These are phyloP conservation scores for Melieria omissa DNA, from an alignment of 2,888 invertebrate genomes.

Conservation along the genomic window DNA sequence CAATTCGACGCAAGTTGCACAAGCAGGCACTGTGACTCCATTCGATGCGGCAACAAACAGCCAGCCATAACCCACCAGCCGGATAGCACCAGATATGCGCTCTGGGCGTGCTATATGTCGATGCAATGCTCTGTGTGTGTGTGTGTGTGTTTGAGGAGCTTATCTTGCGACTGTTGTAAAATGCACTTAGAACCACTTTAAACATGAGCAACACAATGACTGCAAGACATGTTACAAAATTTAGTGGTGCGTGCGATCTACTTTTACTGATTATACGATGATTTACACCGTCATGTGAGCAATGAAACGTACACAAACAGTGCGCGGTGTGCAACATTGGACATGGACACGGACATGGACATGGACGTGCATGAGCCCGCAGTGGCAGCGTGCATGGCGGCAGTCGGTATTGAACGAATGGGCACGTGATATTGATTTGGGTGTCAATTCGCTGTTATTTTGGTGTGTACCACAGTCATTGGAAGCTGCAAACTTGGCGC, in stretches of 20 bases:
- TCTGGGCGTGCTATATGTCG: background rate
- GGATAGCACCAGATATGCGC: background rate
- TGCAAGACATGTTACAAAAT: constrained; percentile 14
- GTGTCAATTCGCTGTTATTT: background rate
- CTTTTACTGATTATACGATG: constrained; percentile 35
- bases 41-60: constrained; percentile 15
- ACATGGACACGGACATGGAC: constrained; percentile 19
- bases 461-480: background rate
- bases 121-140: background rate
- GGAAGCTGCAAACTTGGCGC: no score
- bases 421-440: no score
- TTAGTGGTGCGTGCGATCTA: constrained; percentile 34
- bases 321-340: constrained; percentile 14
- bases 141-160: background rate
- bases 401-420: no score
- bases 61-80: background rate
- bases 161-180: constrained; percentile 16
- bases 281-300: constrained; percentile 34
- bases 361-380: background rate
- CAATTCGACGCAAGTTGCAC: constrained; percentile 27
- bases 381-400: no score
- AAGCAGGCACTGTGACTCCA: background rate
- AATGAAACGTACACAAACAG: constrained; percentile 19
- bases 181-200: constrained; percentile 31
- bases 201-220: constrained; percentile 24